These are phyloP conservation scores for Argya squamiceps DNA, from an alignment of 2,797 vertebrate genomes.

Conservation along the genomic window DNA sequence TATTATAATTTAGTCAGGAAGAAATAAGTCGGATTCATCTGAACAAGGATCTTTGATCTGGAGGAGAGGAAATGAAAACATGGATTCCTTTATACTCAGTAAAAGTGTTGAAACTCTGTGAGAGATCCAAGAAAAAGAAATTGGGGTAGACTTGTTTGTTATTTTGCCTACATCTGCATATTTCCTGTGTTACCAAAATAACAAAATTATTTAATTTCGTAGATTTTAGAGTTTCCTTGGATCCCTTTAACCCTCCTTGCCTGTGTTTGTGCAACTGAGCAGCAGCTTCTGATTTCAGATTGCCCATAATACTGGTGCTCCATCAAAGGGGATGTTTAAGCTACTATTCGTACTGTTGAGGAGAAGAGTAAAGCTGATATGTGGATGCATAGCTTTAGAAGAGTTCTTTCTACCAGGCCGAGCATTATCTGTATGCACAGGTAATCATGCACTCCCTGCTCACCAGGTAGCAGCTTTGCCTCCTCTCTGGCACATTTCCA, in stretches of 20 bases:
- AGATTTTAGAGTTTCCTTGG: background rate
- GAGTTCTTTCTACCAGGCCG: background rate
- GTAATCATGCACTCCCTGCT: background rate
- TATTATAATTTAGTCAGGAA: background rate
- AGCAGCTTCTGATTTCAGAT: background rate
- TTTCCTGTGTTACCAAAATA: background rate
- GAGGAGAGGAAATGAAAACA: background rate
- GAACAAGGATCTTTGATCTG: background rate
- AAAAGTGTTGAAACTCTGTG: background rate
- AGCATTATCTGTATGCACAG: background rate
- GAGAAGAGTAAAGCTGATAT: background rate
- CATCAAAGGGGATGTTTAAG: background rate
- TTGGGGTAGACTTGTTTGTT: background rate
- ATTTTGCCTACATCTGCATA: background rate
- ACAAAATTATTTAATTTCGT: background rate
- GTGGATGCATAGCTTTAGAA: background rate
- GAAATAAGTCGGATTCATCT: background rate
- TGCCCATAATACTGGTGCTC: background rate
- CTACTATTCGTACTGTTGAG: background rate
- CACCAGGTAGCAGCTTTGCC: background rate
- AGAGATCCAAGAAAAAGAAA: conserved; percentile 9
- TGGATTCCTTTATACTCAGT: background rate
- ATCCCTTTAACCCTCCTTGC: background rate
- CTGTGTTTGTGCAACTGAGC: background rate
- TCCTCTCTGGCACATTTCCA: background rate